These are phyloP conservation scores for Apolygus lucorum DNA, from an alignment of 1,140 invertebrate genomes.

Conservation along the genomic window DNA sequence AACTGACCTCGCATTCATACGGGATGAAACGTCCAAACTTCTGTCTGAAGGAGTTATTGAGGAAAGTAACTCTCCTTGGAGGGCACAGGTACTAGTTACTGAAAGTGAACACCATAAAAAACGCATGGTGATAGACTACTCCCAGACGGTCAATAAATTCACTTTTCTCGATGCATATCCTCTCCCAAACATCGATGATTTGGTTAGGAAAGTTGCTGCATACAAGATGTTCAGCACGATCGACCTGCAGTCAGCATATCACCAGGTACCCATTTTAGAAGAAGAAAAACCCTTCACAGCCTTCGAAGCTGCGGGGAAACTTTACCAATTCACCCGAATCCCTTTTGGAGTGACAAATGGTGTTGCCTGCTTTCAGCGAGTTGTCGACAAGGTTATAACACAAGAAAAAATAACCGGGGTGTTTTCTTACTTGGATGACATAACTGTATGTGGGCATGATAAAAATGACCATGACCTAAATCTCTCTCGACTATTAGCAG, in stretches of 20 bases:
- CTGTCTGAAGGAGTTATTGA: background rate
- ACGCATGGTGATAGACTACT: conserved; percentile 16
- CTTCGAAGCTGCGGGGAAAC: conserved; percentile 6
- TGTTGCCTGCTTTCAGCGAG: conserved; percentile 8
- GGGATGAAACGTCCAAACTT: background rate
- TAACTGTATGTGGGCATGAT: background rate
- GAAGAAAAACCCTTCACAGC: background rate
- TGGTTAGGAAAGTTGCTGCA: background rate
- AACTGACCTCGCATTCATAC: background rate
- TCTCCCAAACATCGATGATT: background rate
- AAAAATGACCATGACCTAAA: background rate
- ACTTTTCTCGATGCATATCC: conserved; percentile 17
- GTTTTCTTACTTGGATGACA: conserved; percentile 4
- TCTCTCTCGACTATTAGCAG: background rate
- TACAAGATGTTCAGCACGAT: background rate
- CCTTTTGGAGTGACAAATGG: background rate
- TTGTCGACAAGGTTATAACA: background rate
- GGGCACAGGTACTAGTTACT: conserved; percentile 1
- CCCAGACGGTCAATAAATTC: conserved; percentile 19
- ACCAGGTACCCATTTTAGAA: background rate
- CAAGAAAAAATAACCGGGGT: conserved; percentile 1
- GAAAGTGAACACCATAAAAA: conserved; percentile 2
- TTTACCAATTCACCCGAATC: conserved; percentile 10
- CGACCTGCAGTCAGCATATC: background rate
- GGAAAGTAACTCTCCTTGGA: background rate